Evolutionary conservation across 64 coral and sea anemone species (phyloP), one percentile per base, ranked within the genome.

Genomic region (Porites australiensis): DNA sequence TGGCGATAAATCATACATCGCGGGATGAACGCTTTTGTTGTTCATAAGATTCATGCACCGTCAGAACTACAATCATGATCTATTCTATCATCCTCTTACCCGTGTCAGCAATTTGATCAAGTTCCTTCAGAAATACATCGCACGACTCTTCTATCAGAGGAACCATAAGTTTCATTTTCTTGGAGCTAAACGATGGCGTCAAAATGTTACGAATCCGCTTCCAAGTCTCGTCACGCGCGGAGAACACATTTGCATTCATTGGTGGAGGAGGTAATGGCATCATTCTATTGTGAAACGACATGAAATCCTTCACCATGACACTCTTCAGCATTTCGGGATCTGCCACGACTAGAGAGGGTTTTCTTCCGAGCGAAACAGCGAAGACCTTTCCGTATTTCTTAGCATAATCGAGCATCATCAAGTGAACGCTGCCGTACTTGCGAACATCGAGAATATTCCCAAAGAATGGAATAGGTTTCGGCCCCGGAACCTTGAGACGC

Each of bases 301-400:
- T 7, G 47, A 90, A 90, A 18, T 90, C 88, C 12, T 90, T 90
- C 20, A 90, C 88, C 88, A 90, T 90, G 59, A 90, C 79, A 11
- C 62, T 63, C 64, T 90, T 90, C 37, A 90, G 89, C 58, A 91
- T 84, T 75, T 91, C 89, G 2, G 89, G 89, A 50, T 91, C 89
- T n/a, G 77, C 89, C 14, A 91, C 89, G 58, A 59, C 89, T 45
- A 91, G 66, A 58, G 89, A 82, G 16, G 79, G 50, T 18, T 58
- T 83, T 67, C 79, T 67, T 14, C 89, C 89, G 23, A 91, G 66
- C 13, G 77, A 91, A 8, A 72, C 5, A 4, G 89, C 70, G 50
- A 84, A 83, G 18, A 91, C 51, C 50, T 91, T 91, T 37, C 89
- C 89, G 52, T 91, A 91, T 21, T 84, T 19, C 64, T 68, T 54